Conservation (phyloP, 2,113 vertebrate genomes). For the Abramis brama region DNA sequence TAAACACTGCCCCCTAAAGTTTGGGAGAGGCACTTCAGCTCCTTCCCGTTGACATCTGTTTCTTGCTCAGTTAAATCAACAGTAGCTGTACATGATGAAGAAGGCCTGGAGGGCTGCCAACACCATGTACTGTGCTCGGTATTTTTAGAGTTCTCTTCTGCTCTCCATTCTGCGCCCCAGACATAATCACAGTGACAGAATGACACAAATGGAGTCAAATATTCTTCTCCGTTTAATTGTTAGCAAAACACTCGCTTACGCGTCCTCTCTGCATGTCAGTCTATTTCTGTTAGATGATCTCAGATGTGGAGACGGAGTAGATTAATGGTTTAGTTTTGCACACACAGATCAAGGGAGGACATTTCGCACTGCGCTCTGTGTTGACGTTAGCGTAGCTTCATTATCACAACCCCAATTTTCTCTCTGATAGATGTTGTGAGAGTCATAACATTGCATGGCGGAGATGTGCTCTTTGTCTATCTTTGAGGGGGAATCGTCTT, state of each 20-base stretch:
- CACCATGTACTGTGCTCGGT: constrained; percentile 43
- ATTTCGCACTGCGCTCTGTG: neutral
- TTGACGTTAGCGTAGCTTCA: neutral
- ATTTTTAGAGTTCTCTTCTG: constrained; percentile 58
- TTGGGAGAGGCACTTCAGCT: neutral
- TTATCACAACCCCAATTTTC: constrained; percentile 6
- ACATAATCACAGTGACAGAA: constrained; percentile 57
- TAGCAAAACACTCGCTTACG: constrained; percentile 39
- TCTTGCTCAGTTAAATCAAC: constrained; percentile 51
- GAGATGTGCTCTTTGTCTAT: neutral
- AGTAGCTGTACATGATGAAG: constrained; percentile 42
- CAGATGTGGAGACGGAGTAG: constrained; percentile 27
- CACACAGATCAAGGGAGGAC: constrained; percentile 23
- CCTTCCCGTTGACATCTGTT: constrained; percentile 41
- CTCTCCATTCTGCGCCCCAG: constrained; percentile 36
- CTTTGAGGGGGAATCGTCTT: neutral
- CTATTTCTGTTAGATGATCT: constrained; percentile 36
- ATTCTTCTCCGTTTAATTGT: constrained; percentile 52
- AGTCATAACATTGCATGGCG: neutral
- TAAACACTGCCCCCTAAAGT: constrained; percentile 53
- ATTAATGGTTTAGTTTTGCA: constrained; percentile 13
- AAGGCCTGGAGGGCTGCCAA: constrained; percentile 47
- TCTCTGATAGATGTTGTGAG: constrained; percentile 5
- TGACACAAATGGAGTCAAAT: constrained; percentile 42
- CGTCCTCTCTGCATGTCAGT: constrained; percentile 19